phyloP scores from a whole-genome alignment of 37 sponge, comb jelly and placozoan species.

The Ephydatia muelleri region DNA sequence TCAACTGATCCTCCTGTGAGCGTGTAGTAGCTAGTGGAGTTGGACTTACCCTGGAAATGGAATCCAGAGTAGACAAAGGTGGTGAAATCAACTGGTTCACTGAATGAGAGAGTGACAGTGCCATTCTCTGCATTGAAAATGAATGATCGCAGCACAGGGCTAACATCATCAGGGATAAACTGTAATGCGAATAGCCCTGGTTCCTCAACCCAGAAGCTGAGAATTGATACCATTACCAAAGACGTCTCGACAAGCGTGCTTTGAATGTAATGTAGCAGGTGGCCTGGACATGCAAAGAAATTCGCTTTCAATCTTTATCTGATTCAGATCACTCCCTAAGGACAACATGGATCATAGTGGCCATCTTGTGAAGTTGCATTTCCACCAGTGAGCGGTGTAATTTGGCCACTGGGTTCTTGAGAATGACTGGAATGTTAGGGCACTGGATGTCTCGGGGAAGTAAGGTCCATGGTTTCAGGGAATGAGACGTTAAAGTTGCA shows the following conservation, averaged over 20 bases:
- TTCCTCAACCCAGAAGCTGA: constrained; percentile 35
- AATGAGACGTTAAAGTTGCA: constrained; percentile 59
- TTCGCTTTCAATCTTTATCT: constrained; percentile 58
- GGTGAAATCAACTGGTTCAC: constrained; percentile 79
- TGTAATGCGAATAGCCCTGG: constrained; percentile 75
- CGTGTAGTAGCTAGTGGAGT: constrained; percentile 51
- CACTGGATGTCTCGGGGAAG: constrained; percentile 44
- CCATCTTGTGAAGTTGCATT: constrained; percentile 33
- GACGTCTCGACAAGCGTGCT: constrained; percentile 64
- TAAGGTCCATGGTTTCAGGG: constrained; percentile 78
- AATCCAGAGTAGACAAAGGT: constrained; percentile 59
- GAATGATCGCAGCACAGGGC: constrained; percentile 51
- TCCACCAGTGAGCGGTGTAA: constrained; percentile 76
- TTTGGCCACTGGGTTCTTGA: constrained; percentile 45
- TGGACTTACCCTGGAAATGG: constrained; percentile 50
- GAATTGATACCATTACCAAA: constrained; percentile 52
- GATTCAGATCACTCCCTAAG: constrained; percentile 61
- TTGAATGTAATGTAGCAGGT: constrained; percentile 85
- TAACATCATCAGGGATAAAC: constrained; percentile 51
- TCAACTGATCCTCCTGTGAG: constrained; percentile 72
- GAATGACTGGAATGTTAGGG: constrained; percentile 78
- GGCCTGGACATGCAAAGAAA: constrained; percentile 65
- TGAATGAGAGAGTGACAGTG: constrained; percentile 65
- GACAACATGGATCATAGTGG: constrained; percentile 34
- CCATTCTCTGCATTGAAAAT: constrained; percentile 62